Evolutionary conservation across 2,113 vertebrate species (phyloP).

Genomic region (Amblyornis subalaris): DNA sequence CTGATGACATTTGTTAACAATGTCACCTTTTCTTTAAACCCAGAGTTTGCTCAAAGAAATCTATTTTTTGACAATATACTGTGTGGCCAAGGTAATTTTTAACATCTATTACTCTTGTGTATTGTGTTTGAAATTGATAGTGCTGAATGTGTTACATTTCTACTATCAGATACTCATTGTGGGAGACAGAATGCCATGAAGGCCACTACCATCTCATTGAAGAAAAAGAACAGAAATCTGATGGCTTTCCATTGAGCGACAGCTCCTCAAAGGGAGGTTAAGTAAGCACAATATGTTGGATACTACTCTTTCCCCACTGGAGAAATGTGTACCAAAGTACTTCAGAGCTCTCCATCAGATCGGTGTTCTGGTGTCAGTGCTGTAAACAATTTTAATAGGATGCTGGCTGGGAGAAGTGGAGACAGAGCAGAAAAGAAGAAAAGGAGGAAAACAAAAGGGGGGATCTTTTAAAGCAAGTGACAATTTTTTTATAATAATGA

Average conservation of each 20-base stretch:
- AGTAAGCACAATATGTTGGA: background rate
- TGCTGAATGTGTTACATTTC: background rate
- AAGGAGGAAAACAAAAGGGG: background rate
- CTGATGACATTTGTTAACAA: background rate
- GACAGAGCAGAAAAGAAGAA: background rate
- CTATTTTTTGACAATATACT: conserved; percentile 22
- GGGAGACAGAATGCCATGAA: background rate
- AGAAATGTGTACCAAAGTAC: background rate
- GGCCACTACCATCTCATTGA: background rate
- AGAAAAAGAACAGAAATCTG: background rate
- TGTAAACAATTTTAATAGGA: background rate
- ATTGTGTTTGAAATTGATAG: conserved; percentile 47
- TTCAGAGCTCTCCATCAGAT: background rate
- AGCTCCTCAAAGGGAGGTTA: conserved; percentile 24
- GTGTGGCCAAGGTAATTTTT: conserved; percentile 13
- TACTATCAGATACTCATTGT: background rate
- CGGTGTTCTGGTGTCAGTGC: background rate
- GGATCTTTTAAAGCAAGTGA: background rate
- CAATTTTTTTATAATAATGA: background rate
- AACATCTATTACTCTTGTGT: conserved; percentile 35
- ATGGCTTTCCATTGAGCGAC: background rate
- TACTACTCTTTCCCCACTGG: background rate
- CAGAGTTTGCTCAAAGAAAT: conserved; percentile 13
- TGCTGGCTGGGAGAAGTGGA: background rate
- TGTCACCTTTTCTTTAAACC: conserved; percentile 49